Conservation (phyloP, 2,113 vertebrate species). For the Argyrosomus japonicus region DNA sequence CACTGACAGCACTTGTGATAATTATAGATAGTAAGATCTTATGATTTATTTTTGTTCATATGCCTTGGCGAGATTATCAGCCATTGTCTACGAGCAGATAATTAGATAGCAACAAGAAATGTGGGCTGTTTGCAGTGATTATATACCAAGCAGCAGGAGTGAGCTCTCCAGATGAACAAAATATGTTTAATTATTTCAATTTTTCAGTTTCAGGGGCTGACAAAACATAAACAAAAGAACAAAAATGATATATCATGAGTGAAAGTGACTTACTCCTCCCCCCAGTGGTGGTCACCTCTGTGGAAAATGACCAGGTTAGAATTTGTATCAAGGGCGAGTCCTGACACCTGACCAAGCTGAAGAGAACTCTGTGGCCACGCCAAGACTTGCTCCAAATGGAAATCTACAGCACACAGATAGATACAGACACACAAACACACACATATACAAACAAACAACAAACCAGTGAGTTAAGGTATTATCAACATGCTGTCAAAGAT, state of each 20-base stretch:
- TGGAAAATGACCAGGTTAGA: slow-evolving; percentile 96
- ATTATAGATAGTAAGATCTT: too few relatives aligned
- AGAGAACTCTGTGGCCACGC: slow-evolving; percentile 90
- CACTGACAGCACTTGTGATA: background rate
- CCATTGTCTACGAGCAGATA: background rate
- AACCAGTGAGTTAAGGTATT: background rate
- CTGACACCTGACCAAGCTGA: slow-evolving; percentile 94
- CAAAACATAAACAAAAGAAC: background rate
- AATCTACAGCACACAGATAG: slow-evolving; percentile 78
- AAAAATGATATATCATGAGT: background rate
- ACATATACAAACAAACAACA: slow-evolving; percentile 1
- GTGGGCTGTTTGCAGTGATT: background rate
- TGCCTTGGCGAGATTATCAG: background rate
- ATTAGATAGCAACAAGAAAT: background rate
- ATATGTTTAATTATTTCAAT: background rate
- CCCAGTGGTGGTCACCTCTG: slow-evolving; percentile 94
- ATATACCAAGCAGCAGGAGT: background rate
- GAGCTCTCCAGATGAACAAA: background rate
- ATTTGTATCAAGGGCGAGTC: slow-evolving; percentile 89
- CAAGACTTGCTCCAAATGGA: slow-evolving; percentile 88
- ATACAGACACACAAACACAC: slow-evolving; percentile 19
- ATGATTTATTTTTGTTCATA: background rate
- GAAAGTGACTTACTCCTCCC: slow-evolving; percentile 87
- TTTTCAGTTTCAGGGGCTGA: background rate
- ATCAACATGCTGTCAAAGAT: background rate